phyloP scores from a whole-genome alignment of 2,797 vertebrate genomes.

The Lepilemur septentrionalis region DNA sequence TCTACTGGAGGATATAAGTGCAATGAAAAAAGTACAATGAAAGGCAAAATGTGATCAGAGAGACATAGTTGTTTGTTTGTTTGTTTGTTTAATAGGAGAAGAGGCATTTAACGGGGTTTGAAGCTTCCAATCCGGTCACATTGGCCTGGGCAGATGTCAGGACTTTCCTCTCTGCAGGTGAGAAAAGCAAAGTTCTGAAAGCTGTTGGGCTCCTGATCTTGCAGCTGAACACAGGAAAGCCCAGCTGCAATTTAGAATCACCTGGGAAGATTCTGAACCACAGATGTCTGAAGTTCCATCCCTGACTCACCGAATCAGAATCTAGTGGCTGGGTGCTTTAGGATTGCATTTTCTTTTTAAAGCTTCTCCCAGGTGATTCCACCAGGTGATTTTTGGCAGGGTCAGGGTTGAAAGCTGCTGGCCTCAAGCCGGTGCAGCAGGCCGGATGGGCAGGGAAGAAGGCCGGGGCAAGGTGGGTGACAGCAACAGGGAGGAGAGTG shows the following conservation, averaged over 20 bases:
- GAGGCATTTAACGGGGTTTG: background rate
- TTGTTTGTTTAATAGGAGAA: background rate
- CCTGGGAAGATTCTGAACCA: constrained; percentile 45
- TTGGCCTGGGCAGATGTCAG: background rate
- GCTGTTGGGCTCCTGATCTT: background rate
- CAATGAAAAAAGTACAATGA: background rate
- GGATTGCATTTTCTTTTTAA: constrained; percentile 14
- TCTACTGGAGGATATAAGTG: background rate
- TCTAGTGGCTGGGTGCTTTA: background rate
- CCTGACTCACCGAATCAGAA: constrained; percentile 20
- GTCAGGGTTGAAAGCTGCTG: background rate
- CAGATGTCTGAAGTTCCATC: constrained; percentile 41
- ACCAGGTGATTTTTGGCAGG: background rate
- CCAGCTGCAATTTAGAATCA: constrained; percentile 52
- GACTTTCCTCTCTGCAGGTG: constrained; percentile 21
- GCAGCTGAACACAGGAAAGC: constrained; percentile 44
- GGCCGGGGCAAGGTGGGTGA: background rate
- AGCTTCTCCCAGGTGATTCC: background rate
- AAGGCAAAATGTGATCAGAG: background rate
- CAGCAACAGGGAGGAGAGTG: background rate
- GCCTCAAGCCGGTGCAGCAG: background rate
- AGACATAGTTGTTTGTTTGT: background rate
- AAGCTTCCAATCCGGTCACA: background rate
- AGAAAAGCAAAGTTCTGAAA: background rate
- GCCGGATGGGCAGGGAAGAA: background rate